Conservation (phyloP, 1,140 invertebrate genomes). For the Bombus haemorrhoidalis region DNA sequence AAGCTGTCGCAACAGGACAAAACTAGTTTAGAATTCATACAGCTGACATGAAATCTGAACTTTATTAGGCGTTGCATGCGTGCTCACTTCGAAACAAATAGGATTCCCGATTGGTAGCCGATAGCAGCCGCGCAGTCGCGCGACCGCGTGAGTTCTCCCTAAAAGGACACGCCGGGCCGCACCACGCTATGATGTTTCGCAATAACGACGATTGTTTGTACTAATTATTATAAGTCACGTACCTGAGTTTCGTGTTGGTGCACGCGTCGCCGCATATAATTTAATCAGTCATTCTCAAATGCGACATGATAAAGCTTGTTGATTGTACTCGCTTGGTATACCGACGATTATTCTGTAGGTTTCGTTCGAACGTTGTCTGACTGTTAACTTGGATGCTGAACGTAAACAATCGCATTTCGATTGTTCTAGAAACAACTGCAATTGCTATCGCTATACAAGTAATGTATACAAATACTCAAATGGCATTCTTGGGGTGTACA, state of each 20-base stretch:
- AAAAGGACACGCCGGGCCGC: slow-evolving; percentile 35
- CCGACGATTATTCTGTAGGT: slow-evolving; percentile 10
- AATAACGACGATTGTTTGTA: slow-evolving; percentile 68
- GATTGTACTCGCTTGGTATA: slow-evolving; percentile 1
- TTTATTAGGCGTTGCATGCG: slow-evolving; percentile 65
- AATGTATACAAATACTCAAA: background rate
- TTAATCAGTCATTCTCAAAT: slow-evolving; percentile 63
- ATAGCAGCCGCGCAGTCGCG: slow-evolving; percentile 10
- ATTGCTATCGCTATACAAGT: background rate
- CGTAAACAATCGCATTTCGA: background rate
- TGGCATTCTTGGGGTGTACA: background rate
- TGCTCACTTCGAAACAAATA: slow-evolving; percentile 62
- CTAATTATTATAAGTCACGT: slow-evolving; percentile 79
- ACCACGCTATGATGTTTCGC: slow-evolving; percentile 32
- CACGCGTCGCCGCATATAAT: slow-evolving; percentile 62
- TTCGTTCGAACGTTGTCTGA: background rate
- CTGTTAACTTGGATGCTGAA: slow-evolving; percentile 10
- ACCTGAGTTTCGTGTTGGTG: slow-evolving; percentile 50
- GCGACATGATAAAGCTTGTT: slow-evolving; percentile 58
- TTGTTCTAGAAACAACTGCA: background rate
- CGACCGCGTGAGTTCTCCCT: slow-evolving; percentile 39
- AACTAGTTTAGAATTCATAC: slow-evolving; percentile 61
- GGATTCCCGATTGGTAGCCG: slow-evolving; percentile 57
- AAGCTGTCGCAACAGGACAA: slow-evolving; percentile 38
- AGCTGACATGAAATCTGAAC: slow-evolving; percentile 52